Conservation (phyloP, 2,113 vertebrate genomes). For the Xenus cinereus region DNA sequence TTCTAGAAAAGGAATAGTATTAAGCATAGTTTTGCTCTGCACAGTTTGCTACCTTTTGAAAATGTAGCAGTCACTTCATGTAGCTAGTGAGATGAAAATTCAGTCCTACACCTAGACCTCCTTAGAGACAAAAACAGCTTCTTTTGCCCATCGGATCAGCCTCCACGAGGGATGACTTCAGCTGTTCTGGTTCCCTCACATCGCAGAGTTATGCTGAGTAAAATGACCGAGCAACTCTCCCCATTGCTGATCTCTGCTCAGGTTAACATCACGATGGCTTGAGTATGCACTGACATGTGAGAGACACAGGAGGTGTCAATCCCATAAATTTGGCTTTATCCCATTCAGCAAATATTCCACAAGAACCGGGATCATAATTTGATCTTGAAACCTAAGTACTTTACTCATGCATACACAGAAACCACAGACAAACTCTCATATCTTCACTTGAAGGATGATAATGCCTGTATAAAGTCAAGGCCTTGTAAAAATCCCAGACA, state of each 20-base stretch:
- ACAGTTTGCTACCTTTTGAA: not conserved
- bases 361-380: not conserved
- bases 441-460: not conserved
- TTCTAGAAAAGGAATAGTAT: not conserved
- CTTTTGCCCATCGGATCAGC: not conserved
- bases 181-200: not conserved
- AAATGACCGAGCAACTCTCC: not conserved
- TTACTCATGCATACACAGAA: not conserved
- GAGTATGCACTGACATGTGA: accelerated
- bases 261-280: not conserved
- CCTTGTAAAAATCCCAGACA: not conserved
- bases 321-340: not conserved
- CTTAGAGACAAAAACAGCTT: not conserved
- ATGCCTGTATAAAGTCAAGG: not conserved
- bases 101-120: not conserved
- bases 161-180: not conserved
- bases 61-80: not conserved
- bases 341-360: not conserved
- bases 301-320: not conserved
- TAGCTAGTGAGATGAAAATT: not conserved
- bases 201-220: not conserved
- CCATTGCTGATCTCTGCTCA: not conserved
- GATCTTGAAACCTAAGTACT: not conserved
- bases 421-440: not conserved
- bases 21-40: not conserved